Conservation (phyloP, 2,113 vertebrate species). For the Elephas maximus region DNA sequence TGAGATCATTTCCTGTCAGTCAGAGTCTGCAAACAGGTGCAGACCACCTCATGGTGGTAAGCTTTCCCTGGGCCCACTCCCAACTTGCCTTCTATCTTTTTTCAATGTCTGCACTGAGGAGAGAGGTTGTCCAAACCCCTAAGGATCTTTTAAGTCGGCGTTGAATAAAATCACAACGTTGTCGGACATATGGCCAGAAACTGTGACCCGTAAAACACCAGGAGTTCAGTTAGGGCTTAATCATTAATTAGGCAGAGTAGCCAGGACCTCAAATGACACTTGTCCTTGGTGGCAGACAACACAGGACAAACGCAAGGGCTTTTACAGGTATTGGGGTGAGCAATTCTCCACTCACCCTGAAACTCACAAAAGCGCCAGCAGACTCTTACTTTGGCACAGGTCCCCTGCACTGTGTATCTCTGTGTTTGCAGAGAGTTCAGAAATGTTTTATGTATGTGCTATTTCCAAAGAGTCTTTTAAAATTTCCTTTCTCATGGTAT, state of each 20-base stretch:
- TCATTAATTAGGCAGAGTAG: slow-evolving; percentile 65
- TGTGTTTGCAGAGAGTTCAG: slow-evolving; percentile 69
- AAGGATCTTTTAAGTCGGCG: not conserved
- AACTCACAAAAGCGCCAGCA: slow-evolving; percentile 60
- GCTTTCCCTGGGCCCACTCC: accelerated
- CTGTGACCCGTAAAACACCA: slow-evolving; percentile 24
- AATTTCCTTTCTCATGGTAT: slow-evolving; percentile 76
- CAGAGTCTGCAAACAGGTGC: not conserved
- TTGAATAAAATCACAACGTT: not conserved
- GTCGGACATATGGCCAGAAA: not conserved
- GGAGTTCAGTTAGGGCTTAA: slow-evolving; percentile 52
- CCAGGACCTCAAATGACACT: slow-evolving; percentile 61
- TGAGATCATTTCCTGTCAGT: not conserved
- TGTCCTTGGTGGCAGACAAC: slow-evolving; percentile 57
- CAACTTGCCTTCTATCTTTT: not conserved
- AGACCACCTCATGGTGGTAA: accelerated
- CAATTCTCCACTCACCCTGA: slow-evolving; percentile 66
- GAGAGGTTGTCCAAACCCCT: not conserved
- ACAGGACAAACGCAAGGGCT: slow-evolving; percentile 60
- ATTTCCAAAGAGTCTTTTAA: slow-evolving; percentile 80
- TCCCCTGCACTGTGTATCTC: slow-evolving; percentile 12
- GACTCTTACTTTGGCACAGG: slow-evolving; percentile 76
- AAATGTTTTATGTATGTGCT: slow-evolving; percentile 81
- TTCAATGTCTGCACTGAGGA: not conserved
- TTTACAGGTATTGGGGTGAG: slow-evolving; percentile 21